These are phyloP conservation scores for Atta texana DNA, from an alignment of 1,140 invertebrate genomes.

Conservation along the genomic window DNA sequence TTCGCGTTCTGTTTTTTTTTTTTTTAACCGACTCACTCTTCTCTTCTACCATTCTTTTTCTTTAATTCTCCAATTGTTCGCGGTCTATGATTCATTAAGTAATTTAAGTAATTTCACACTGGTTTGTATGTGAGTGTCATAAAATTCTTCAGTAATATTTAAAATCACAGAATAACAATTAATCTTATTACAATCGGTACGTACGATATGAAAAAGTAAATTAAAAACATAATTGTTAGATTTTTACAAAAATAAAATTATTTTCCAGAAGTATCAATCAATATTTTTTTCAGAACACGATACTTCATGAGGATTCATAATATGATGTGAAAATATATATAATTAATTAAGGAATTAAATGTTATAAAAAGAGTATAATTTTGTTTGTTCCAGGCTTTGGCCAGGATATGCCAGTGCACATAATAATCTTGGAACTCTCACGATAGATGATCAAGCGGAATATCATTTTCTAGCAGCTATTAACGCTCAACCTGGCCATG, in stretches of 20 bases:
- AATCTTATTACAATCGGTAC: background rate
- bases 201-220: background rate
- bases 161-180: background rate
- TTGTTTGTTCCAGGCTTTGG: slow-evolving; percentile 90
- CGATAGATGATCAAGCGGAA: slow-evolving; percentile 90
- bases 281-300: background rate
- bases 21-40: slow-evolving; percentile 27
- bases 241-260: background rate
- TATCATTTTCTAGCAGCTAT: slow-evolving; percentile 92
- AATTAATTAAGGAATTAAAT: background rate
- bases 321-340: background rate
- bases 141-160: background rate
- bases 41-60: slow-evolving; percentile 41
- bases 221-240: background rate
- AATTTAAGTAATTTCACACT: slow-evolving; percentile 34
- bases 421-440: slow-evolving; percentile 95
- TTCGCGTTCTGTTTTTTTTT: slow-evolving; percentile 40
- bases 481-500: slow-evolving; percentile 91
- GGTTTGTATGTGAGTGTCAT: background rate
- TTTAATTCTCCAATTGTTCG: slow-evolving; percentile 47
- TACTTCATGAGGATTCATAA: background rate
- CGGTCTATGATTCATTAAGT: slow-evolving; percentile 30
- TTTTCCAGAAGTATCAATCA: background rate
- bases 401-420: slow-evolving; percentile 95
- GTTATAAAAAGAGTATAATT: slow-evolving; percentile 1